Evolutionary conservation across 2,888 invertebrate genomes (phyloP), one percentile per base, ranked within the genome.

Genomic region (Atrina japonica): DNA sequence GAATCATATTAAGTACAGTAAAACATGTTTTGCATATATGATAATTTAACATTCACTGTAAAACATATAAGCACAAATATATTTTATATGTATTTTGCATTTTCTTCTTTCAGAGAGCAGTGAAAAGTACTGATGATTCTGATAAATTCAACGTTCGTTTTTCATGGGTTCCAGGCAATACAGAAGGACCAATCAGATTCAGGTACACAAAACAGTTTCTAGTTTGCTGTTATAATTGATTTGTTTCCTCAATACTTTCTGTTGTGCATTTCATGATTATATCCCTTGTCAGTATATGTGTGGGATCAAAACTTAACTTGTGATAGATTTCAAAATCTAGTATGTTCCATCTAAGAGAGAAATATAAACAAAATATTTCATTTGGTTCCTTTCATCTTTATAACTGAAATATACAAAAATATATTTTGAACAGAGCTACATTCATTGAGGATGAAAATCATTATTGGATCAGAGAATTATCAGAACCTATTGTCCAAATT

Each of bases 381-480:
- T n/a, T n/a, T n/a, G n/a, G n/a, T n/a, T n/a, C n/a, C n/a, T n/a
- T n/a, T n/a, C n/a, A n/a, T n/a, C n/a, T n/a, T n/a, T n/a, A n/a
- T n/a, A n/a, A n/a, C n/a, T n/a, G n/a, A n/a, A n/a, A n/a, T n/a
- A n/a, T n/a, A n/a, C n/a, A n/a, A n/a, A n/a, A n/a, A n/a, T n/a
- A n/a, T n/a, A n/a, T n/a, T n/a, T n/a, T n/a, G n/a, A n/a, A 40
- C 78, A 86, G 87, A 55, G 84, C 82, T 1, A 84, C 88, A 16
- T 84, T 87, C 77, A 76, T 86, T 43, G 82, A 81, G 18, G 56
- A 66, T 30, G 76, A 80, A 75, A 78, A 78, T 30, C 67, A 83
- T 7, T 88, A 80, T 77, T 89, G 89, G 89, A 80, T 88, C 66
- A 78, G 77, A 29, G 88, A 88, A 73, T 81, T 81, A 66, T 89